Base-by-base conservation (phyloP, 1,140 invertebrate species). In the Nixonia krombeini region DNA sequence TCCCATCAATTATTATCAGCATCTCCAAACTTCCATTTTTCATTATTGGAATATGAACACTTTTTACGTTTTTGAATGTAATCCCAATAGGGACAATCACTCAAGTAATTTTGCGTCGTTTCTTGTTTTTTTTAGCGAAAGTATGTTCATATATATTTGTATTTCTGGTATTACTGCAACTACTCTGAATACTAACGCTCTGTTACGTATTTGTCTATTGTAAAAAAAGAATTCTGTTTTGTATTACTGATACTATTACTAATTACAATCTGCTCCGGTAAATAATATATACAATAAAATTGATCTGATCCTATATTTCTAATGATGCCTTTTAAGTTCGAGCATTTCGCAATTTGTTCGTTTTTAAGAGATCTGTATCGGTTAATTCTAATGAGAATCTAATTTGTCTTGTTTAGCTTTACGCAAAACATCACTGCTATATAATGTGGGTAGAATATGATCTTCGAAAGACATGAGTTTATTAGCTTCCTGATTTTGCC, bases 271-370 rank as follows among this genome's bases (percentile, higher is more conserved):
- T 57, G 53, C 10, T 57, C 53, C 5, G 18, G 25, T 2, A 29
- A 26, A 41, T 42, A 57, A 26, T 57, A 57, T 17, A 45, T 45
- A 35, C 53, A 57, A 40, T 15, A 46, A 46, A 57, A 57, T 13
- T 26, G 31, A 17, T 46, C 41, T 7, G 18, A 2, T 33, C 53
- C 53, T 6, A 57, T 47, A 15, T 26, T 28, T 42, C 7, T 23
- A n/a, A 35, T 37, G 18, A 10, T n/a, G n/a, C n/a, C n/a, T 8
- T 38, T 26, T n/a, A n/a, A n/a, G n/a, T n/a, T n/a, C n/a, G 12
- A 5, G 15, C 40, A 9, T 15, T 26, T 46, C 1, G 17, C 53
- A 8, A 40, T 15, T 26, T 12, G 12, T 12, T n/a, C 16, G 15
- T 38, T 28, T 45, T 5, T 4, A 53, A 28, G 1, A 37, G 33